These are phyloP conservation scores for Psittacula cyanocephala DNA, from an alignment of 2,113 vertebrate genomes.

Conservation along the genomic window DNA sequence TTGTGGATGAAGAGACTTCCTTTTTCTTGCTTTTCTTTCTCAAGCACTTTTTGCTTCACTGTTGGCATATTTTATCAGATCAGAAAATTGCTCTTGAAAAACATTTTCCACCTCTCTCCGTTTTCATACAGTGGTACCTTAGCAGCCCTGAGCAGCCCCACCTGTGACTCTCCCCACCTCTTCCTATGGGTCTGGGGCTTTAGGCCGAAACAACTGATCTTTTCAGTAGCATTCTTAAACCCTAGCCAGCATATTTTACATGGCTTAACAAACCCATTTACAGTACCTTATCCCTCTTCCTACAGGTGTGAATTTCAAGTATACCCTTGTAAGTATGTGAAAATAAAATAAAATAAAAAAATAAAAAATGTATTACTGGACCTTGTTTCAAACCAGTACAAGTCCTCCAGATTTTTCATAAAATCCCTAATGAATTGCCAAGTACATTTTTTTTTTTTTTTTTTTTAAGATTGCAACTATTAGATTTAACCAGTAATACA, in stretches of 20 bases:
- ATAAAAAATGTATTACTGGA: neutral
- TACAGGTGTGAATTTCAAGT: neutral
- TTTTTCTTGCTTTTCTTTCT: accelerated
- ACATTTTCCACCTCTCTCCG: accelerated
- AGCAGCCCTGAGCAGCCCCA: neutral
- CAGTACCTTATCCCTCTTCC: neutral
- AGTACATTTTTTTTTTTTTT: no score
- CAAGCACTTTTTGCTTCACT: accelerated
- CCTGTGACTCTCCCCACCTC: neutral
- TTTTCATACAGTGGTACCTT: neutral
- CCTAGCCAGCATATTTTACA: neutral
- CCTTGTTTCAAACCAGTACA: neutral
- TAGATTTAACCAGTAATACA: neutral
- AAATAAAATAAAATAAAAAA: neutral
- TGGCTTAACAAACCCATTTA: neutral
- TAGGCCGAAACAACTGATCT: neutral
- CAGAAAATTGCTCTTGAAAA: neutral
- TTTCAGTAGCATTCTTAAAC: neutral
- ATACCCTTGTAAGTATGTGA: neutral
- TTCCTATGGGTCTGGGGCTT: accelerated
- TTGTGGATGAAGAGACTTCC: accelerated
- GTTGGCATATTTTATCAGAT: accelerated
- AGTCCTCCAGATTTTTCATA: neutral
- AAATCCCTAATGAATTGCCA: neutral
- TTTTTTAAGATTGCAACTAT: neutral